Evolutionary conservation across 2,797 vertebrate species (phyloP).

Genomic region (Urophycis tenuis): DNA sequence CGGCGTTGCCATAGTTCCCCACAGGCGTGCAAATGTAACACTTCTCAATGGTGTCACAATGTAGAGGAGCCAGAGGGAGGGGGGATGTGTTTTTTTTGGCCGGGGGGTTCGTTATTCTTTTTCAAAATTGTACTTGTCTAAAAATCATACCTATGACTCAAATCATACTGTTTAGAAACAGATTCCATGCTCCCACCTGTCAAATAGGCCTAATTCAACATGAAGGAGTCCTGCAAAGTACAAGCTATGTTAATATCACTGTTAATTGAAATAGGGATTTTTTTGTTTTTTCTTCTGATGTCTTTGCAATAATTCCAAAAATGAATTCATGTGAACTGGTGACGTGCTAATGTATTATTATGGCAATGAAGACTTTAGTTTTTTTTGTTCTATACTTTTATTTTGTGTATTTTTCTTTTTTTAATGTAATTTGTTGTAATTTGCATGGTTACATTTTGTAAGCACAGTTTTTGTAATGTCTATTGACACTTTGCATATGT

Average conservation of each 20-base stretch:
- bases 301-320: slow-evolving; percentile 1
- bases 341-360: not conserved
- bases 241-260: not conserved
- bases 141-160: not conserved
- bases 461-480: slow-evolving; percentile 47
- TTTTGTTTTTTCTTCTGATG: not conserved
- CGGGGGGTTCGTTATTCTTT: too few relatives aligned
- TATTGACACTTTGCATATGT: slow-evolving; percentile 44
- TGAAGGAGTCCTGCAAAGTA: not conserved
- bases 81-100: too few relatives aligned
- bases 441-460: slow-evolving; percentile 56
- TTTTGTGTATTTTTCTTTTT: not conserved
- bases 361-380: not conserved
- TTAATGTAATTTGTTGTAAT: slow-evolving; percentile 28
- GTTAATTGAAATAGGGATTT: not conserved
- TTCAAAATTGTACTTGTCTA: not conserved
- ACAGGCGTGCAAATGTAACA: not conserved
- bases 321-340: not conserved
- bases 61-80: too few relatives aligned
- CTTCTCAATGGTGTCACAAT: not conserved
- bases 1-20: not conserved
- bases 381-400: not conserved
- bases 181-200: not conserved
- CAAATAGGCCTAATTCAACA: not conserved
- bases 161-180: not conserved